Evolutionary conservation across 2,888 invertebrate genomes (phyloP).

Genomic region (Argyresthia goedartella): DNA sequence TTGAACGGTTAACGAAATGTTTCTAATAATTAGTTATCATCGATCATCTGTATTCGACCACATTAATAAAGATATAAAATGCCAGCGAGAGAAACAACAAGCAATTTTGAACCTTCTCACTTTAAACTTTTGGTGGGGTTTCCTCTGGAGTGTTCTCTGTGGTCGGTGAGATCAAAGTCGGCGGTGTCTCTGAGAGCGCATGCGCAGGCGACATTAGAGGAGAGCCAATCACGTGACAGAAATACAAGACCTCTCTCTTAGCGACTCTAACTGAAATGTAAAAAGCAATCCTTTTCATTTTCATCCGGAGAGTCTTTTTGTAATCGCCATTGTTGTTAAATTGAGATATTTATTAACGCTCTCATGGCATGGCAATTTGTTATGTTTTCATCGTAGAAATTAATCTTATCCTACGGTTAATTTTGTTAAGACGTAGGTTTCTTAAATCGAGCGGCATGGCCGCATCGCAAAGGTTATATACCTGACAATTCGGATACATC

Average conservation of each 20-base stretch:
- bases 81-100: conserved; percentile 24
- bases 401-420: too few species aligned
- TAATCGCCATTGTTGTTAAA: not conserved
- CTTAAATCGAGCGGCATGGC: too few species aligned
- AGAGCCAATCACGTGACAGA: conserved; percentile 10
- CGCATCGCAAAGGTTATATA: too few species aligned
- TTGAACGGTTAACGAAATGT: conserved; percentile 56
- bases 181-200: conserved; percentile 12
- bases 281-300: conserved; percentile 20
- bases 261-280: conserved; percentile 11
- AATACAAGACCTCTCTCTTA: conserved; percentile 5
- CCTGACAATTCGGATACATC: too few species aligned
- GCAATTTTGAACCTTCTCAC: conserved; percentile 12
- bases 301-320: not conserved
- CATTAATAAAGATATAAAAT: conserved; percentile 66
- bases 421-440: too few species aligned
- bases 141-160: conserved; percentile 2
- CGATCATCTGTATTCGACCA: conserved; percentile 56
- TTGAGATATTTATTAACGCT: not conserved
- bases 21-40: conserved; percentile 66
- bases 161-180: conserved; percentile 12
- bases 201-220: conserved; percentile 8
- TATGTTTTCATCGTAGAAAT: not conserved
- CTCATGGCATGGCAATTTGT: not conserved
- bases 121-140: conserved; percentile 10